Evolutionary conservation across 2,888 invertebrate species (phyloP), one percentile per base, ranked within the genome.

Genomic region (Drosophila kanekoi): DNA sequence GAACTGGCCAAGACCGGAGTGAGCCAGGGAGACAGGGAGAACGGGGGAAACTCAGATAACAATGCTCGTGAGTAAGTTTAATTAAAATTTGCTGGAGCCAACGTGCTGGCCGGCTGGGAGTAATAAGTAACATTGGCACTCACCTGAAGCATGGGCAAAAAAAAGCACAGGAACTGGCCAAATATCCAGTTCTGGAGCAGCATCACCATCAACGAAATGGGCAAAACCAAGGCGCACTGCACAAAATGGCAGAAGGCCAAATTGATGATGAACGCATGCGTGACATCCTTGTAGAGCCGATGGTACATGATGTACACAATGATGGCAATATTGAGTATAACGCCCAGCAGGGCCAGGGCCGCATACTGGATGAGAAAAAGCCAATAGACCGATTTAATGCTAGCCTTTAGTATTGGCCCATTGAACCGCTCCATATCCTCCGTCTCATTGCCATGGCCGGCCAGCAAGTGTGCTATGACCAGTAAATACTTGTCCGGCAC

Each of bases 141-240:
- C 87, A 95, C 95, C 94, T 96, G 96, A 79, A 96, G 89, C 94
- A 96, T 95, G 0, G 96, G 96, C 75, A 96, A 89, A 87, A 95
- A 95, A 89, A 94, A 95, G 91, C 96, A 96, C 68, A 96, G 90
- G 77, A 95, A 94, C 79, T 95, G 94, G 8, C 96, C 96, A 79
- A 95, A 94, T 67, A 96, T 93, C 96, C 96, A 96, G 90, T 96
- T 95, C 87, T 95, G 94, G 64, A 96, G 93, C 40, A 96, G 92
- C 81, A 96, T 93, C 52, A 95, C 95, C 79, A 94, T 94, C 72
- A 96, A 90, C 0, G 95, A 94, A 8, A 96, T 93, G 13, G 96
- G 96, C 79, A 96, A 87, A n/a, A 95, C 95, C 62, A 95, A 90
- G 16, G 94, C 91, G 84, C 95, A 95, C 91, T 95, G 95, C 41